Evolutionary conservation across 2,113 vertebrate genomes (phyloP).

Genomic region (Salvator merianae): DNA sequence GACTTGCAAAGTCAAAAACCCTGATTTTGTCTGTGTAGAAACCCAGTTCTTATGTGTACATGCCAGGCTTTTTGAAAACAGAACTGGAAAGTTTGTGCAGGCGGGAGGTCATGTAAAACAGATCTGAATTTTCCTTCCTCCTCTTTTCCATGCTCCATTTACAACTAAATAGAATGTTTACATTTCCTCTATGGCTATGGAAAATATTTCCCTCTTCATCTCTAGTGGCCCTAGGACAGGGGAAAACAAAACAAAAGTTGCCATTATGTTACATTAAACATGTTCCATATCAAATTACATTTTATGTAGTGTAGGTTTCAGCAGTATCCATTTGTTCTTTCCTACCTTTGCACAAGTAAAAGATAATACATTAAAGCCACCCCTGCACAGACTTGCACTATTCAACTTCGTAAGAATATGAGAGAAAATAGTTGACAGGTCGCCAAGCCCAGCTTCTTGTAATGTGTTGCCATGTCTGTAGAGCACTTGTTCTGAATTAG

Average conservation of each 20-base stretch:
- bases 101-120: neutral
- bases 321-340: neutral
- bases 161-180: constrained; percentile 32
- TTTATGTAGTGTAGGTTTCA: neutral
- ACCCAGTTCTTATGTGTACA: neutral
- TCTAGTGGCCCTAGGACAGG: neutral
- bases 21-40: neutral
- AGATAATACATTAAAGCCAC: constrained; percentile 5
- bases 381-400: no score
- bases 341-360: constrained; percentile 25
- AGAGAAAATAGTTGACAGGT: no score
- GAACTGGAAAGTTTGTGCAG: neutral
- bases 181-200: constrained; percentile 28
- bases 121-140: neutral
- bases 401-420: no score
- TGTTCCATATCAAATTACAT: neutral
- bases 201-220: constrained; percentile 27
- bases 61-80: neutral
- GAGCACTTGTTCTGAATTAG: no score
- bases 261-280: neutral
- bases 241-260: neutral
- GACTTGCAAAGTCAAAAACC: no score
- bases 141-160: constrained; percentile 12
- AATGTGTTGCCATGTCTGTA: no score
- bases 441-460: no score